A percentile compares a stretch with the other conserved stretches of the same genome.
These are phyloP conservation scores for Orycteropus afer DNA, from an alignment of 2,113 vertebrate genomes.

Conservation along the genomic window DNA sequence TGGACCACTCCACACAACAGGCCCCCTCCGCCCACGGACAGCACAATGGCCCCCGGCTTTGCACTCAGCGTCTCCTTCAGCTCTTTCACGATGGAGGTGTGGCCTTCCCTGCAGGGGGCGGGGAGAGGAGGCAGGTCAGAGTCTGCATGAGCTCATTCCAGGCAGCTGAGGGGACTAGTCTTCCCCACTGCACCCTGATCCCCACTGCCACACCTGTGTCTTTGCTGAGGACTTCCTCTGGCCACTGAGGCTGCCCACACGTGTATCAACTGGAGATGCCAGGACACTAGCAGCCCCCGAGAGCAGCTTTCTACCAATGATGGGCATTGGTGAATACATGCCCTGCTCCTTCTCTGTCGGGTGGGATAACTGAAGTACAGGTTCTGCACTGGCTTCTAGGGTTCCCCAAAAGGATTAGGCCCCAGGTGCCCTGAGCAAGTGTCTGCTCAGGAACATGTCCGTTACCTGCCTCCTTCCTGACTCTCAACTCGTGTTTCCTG, in stretches of 20 bases:
- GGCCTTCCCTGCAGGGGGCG: conserved; percentile 88
- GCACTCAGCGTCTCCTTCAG: conserved; percentile 85
- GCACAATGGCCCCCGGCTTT: conserved; percentile 89
- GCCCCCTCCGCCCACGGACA: conserved; percentile 92
- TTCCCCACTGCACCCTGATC: neutral
- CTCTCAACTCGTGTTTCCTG: neutral
- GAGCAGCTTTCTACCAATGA: neutral
- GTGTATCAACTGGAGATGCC: no score
- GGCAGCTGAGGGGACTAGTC: neutral
- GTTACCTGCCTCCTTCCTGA: no score
- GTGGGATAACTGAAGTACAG: neutral
- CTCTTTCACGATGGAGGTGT: conserved; percentile 89
- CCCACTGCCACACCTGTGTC: neutral
- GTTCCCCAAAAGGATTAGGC: neutral
- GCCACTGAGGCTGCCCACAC: neutral
- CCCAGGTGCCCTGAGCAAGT: accelerated
- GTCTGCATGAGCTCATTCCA: neutral
- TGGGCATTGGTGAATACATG: accelerated
- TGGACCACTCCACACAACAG: conserved; percentile 92
- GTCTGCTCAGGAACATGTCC: accelerated
- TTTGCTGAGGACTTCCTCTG: neutral
- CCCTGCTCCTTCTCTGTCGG: neutral
- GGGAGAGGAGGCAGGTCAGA: neutral
- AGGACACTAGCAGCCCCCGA: accelerated
- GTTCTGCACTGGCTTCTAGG: neutral